phyloP scores from a whole-genome alignment of 1,140 invertebrate species.

The Sitophilus oryzae region DNA sequence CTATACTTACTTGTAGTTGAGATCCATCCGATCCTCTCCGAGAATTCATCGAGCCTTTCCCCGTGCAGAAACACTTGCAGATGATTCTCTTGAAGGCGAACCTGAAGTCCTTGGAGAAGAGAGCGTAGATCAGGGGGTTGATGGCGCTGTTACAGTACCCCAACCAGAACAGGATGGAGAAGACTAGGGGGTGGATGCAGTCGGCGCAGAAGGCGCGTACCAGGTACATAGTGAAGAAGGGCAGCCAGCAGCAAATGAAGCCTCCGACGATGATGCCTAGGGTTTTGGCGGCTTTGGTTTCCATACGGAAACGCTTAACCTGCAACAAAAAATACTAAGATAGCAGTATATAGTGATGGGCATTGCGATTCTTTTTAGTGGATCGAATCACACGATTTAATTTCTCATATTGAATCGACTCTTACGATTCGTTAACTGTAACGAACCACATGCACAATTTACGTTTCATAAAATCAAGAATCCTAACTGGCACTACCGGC shows the following conservation, averaged over 20 bases:
- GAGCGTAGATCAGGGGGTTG: conserved; percentile 87
- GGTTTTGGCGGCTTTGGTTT: conserved; percentile 91
- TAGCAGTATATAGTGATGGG: too few relatives aligned
- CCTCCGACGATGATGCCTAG: conserved; percentile 90
- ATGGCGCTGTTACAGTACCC: conserved; percentile 95
- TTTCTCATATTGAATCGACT: too few relatives aligned
- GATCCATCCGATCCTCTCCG: conserved; percentile 63
- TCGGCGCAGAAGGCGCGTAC: conserved; percentile 74
- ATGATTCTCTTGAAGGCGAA: conserved; percentile 88
- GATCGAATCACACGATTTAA: too few relatives aligned
- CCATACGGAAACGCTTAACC: conserved; percentile 81
- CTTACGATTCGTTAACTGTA: too few relatives aligned
- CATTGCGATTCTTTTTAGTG: too few relatives aligned
- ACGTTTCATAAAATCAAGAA: too few relatives aligned
- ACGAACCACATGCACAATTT: too few relatives aligned
- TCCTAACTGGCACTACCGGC: too few relatives aligned
- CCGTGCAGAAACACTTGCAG: conserved; percentile 69
- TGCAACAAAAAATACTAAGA: conserved; percentile 38
- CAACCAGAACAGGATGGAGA: conserved; percentile 92
- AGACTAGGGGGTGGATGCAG: conserved; percentile 73
- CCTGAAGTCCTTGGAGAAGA: conserved; percentile 89
- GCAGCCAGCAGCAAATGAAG: conserved; percentile 90
- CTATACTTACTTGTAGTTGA: conserved; percentile 49
- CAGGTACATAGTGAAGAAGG: conserved; percentile 92
- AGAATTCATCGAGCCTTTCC: conserved; percentile 32